Base-by-base conservation (phyloP, 2,797 vertebrate genomes). In the Acanthopagrus latus region DNA sequence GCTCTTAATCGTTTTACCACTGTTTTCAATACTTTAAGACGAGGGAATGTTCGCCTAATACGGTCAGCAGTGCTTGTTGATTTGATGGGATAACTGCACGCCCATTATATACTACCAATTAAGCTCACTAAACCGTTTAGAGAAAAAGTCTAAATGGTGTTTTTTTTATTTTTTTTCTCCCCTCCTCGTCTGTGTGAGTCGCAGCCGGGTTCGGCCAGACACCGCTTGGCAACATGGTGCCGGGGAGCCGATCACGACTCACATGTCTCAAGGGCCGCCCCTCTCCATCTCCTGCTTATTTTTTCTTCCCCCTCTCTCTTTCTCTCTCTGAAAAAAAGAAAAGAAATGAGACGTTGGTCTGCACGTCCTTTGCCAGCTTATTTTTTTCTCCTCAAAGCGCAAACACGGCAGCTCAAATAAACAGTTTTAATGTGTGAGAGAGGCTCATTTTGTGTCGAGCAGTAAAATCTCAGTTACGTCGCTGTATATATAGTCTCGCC, bases 201-300 rank as follows among this genome's bases (percentile, higher is more conserved):
- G 33, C 33, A 33, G 33, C 21, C 11, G 52, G 69, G 57, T 46
- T 51, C 18, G 18, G 63, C 41, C 50, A 77, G 73, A 74, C 76
- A 33, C 65, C 17, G 72, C 80, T 78, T 17, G 70, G 74, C 71
- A 86, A 89, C 76, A 74, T 43, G 12, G 83, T 69, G 81, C 83
- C 47, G 80, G 18, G 57, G 70, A 84, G 58, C 80, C 25, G 85
- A 90, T 93, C 91, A 91, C 92, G 92, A 92, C 90, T 93, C 90
- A 9, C 92, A 88, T 85, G 89, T 91, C 88, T 86, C 80, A 20
- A 27, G 83, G 66, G 71, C 86, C 86, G 62, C 84, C 90, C 84
- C 83, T 55, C 59, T 67, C 71, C 56, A n/a, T 55, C 51, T 43
- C 68, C 13, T 41, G 14, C 43, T n/a, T 3, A 13, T 44, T 65